Percentiles rank a stretch among this genome's conserved stretches.
phyloP scores from a whole-genome alignment of 2,888 invertebrate species.

The Volucella inflata region DNA sequence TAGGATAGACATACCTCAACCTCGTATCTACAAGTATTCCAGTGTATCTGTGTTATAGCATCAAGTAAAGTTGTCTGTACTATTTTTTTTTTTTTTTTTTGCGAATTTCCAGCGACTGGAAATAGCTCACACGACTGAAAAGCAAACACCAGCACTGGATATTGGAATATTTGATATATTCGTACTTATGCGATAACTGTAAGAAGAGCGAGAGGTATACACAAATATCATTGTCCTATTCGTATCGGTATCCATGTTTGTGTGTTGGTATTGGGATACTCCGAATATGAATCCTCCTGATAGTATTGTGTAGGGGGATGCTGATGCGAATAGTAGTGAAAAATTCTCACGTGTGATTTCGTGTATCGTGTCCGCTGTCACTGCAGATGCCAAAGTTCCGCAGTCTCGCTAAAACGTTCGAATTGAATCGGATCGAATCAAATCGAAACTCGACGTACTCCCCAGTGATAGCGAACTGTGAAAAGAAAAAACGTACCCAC shows the following conservation, averaged over 20 bases:
- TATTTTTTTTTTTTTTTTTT: constrained; percentile 2
- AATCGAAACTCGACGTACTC: neutral
- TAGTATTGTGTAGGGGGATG: constrained; percentile 60
- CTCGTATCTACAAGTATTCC: constrained; percentile 52
- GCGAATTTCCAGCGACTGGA: constrained; percentile 62
- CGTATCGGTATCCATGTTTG: neutral
- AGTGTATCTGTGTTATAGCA: constrained; percentile 53
- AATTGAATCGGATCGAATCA: constrained; percentile 16
- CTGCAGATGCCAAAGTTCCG: constrained; percentile 73
- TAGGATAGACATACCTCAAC: constrained; percentile 14
- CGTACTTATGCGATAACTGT: neutral
- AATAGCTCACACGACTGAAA: constrained; percentile 40
- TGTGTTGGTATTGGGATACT: constrained; percentile 29
- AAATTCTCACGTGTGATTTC: constrained; percentile 67
- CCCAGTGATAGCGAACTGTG: neutral
- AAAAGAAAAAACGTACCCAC: neutral
- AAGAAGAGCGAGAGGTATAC: neutral
- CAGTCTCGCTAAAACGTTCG: constrained; percentile 63
- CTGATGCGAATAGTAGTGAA: constrained; percentile 58
- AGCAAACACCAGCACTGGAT: neutral
- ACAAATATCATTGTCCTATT: constrained; percentile 3
- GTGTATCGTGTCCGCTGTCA: constrained; percentile 54
- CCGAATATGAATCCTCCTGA: constrained; percentile 3
- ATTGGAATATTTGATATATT: neutral
- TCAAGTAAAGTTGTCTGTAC: constrained; percentile 2